Evolutionary conservation across 2,888 invertebrate genomes (phyloP).

Genomic region (Lordiphosa andalusiaca): DNA sequence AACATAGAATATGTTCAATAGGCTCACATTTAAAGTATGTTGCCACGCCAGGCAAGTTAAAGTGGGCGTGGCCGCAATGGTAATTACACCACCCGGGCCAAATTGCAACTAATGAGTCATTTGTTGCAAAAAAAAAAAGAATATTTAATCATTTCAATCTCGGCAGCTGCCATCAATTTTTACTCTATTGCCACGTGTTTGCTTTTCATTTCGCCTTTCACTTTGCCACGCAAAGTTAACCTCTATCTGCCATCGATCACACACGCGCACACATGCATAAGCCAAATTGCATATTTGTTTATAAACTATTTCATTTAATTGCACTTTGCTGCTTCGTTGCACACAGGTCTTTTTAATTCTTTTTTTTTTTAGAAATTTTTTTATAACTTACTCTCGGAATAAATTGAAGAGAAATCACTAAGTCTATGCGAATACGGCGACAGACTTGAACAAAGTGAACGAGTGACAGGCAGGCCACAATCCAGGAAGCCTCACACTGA

Average conservation of each 20-base stretch:
- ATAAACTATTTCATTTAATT: constrained; percentile 30
- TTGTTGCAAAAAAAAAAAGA: not conserved
- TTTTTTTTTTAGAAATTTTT: constrained; percentile 25
- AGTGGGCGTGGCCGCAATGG: constrained; percentile 4
- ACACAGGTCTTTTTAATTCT: constrained; percentile 32
- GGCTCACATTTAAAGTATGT: not conserved
- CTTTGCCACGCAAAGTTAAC: constrained; percentile 55
- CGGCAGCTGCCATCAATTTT: not conserved
- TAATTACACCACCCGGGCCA: constrained; percentile 4
- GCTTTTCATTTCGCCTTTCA: constrained; percentile 59
- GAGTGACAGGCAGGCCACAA: constrained; percentile 79
- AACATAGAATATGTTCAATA: not conserved
- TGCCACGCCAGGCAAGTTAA: not conserved
- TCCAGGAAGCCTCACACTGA: constrained; percentile 13
- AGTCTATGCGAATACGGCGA: constrained; percentile 84
- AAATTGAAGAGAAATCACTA: constrained; percentile 78
- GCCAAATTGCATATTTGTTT: constrained; percentile 64
- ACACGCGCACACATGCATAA: constrained; percentile 32
- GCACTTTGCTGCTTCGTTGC: constrained; percentile 41
- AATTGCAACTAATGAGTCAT: constrained; percentile 5
- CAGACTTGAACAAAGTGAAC: constrained; percentile 86
- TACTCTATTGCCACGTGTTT: constrained; percentile 62
- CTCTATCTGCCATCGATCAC: constrained; percentile 20
- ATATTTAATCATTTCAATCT: not conserved
- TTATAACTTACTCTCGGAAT: constrained; percentile 76